Percentiles rank a stretch among this genome's conserved stretches.
These are phyloP conservation scores for Apostichopus leukothele DNA, from an alignment of 53 echinoderm and acorn worm species.

Conservation along the genomic window DNA sequence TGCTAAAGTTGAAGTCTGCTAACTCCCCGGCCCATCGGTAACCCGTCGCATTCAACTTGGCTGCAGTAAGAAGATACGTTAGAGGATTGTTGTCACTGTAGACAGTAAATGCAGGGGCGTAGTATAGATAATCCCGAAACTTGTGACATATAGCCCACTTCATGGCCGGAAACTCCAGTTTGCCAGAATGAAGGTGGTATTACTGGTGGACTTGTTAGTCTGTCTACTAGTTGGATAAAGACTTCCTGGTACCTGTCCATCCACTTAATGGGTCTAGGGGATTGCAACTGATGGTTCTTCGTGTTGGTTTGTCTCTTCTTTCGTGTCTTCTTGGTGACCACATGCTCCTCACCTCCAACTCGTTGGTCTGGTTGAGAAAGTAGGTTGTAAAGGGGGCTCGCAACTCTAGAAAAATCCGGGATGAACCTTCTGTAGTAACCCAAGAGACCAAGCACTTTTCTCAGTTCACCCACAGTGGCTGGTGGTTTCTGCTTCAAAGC, in stretches of 20 bases:
- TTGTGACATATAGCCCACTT: slow-evolving; percentile 63
- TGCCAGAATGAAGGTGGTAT: slow-evolving; percentile 23
- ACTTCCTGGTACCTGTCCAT: slow-evolving; percentile 40
- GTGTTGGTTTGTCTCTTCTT: neutral
- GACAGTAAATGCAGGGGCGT: slow-evolving; percentile 50
- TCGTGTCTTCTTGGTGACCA: neutral
- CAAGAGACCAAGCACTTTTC: slow-evolving; percentile 49
- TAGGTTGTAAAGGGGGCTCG: slow-evolving; percentile 54
- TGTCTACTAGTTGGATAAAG: neutral
- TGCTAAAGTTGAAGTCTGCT: slow-evolving; percentile 51
- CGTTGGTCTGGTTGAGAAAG: neutral
- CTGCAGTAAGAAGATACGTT: slow-evolving; percentile 61
- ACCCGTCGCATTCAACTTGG: slow-evolving; percentile 59
- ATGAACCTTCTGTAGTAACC: slow-evolving; percentile 38
- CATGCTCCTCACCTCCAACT: neutral
- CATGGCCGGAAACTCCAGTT: slow-evolving; percentile 62
- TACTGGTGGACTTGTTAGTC: neutral
- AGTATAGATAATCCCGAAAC: slow-evolving; percentile 61
- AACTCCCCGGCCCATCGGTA: slow-evolving; percentile 65
- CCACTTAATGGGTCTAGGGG: neutral
- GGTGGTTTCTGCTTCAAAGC: slow-evolving; percentile 42
- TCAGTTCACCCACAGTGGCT: slow-evolving; percentile 52
- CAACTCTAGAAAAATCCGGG: slow-evolving; percentile 28
- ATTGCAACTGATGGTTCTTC: neutral
- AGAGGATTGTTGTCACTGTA: slow-evolving; percentile 69